These are phyloP conservation scores for Metacarcinus magister DNA, from an alignment of 2,888 invertebrate genomes.

Conservation along the genomic window DNA sequence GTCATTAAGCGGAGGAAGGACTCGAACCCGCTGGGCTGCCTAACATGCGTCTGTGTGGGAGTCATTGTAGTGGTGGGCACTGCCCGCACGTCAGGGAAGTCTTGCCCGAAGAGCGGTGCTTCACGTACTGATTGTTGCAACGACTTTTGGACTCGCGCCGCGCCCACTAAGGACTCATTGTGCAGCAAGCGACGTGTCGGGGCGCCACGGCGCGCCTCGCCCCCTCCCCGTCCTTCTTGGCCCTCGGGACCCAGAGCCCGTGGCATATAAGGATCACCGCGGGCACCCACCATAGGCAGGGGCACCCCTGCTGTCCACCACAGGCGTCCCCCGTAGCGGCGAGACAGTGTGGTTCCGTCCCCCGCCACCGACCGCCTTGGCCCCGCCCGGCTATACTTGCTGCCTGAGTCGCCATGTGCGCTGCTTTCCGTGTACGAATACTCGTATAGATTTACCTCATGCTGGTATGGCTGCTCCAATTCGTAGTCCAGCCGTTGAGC, in stretches of 20 bases:
- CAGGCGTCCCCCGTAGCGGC: slow-evolving; percentile 62
- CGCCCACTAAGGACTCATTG: slow-evolving; percentile 65
- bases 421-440: slow-evolving; percentile 72
- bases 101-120: neutral
- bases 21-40: slow-evolving; percentile 57
- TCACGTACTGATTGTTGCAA: slow-evolving; percentile 20
- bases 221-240: slow-evolving; percentile 16
- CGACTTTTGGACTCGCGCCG: slow-evolving; percentile 67
- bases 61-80: slow-evolving; percentile 10
- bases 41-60: neutral
- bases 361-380: neutral
- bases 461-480: slow-evolving; percentile 67
- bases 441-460: slow-evolving; percentile 68
- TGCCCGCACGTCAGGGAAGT: slow-evolving; percentile 52
- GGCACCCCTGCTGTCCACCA: slow-evolving; percentile 70
- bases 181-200: slow-evolving; percentile 55
- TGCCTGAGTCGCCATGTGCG: slow-evolving; percentile 51
- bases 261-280: slow-evolving; percentile 64
- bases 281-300: slow-evolving; percentile 59
- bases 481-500: slow-evolving; percentile 70
- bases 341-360: slow-evolving; percentile 14
- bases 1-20: slow-evolving; percentile 72
- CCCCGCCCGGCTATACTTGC: slow-evolving; percentile 33
- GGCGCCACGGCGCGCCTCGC: neutral
- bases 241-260: slow-evolving; percentile 16